Evolutionary conservation across 2,113 vertebrate genomes (phyloP).

Genomic region (Crotalus horridus): DNA sequence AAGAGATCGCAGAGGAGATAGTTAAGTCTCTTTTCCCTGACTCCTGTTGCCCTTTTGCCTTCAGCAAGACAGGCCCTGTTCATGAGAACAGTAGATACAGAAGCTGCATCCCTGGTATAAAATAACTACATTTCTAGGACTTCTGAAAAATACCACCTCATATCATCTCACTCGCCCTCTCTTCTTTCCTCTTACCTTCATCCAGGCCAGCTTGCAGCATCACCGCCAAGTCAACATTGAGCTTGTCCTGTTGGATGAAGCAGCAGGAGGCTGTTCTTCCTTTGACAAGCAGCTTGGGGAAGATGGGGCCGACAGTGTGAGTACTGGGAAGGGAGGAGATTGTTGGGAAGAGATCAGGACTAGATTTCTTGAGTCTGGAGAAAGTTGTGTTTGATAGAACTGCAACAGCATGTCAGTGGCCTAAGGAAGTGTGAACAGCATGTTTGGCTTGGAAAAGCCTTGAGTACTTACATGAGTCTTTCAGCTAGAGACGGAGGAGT

Average conservation of each 20-base stretch:
- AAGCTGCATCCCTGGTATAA: not conserved
- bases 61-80: not conserved
- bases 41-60: not conserved
- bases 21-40: not conserved
- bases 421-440: not conserved
- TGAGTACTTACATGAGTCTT: not conserved
- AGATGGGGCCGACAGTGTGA: not conserved
- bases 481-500: not conserved
- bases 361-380: not conserved
- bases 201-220: not conserved
- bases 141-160: too few species aligned
- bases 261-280: not conserved
- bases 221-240: not conserved
- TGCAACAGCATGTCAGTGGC: not conserved
- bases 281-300: not conserved
- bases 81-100: not conserved
- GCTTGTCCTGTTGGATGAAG: conserved; percentile 5
- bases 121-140: not conserved
- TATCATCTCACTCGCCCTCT: not conserved
- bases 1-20: not conserved
- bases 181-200: not conserved
- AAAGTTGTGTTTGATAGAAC: not conserved
- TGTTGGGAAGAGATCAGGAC: not conserved
- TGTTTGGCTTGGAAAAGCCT: not conserved
- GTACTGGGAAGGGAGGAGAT: not conserved